A percentile compares a stretch with the other conserved stretches of the same genome.
These are phyloP conservation scores for Anas platyrhynchos DNA, from an alignment of 2,113 vertebrate genomes.

Conservation along the genomic window DNA sequence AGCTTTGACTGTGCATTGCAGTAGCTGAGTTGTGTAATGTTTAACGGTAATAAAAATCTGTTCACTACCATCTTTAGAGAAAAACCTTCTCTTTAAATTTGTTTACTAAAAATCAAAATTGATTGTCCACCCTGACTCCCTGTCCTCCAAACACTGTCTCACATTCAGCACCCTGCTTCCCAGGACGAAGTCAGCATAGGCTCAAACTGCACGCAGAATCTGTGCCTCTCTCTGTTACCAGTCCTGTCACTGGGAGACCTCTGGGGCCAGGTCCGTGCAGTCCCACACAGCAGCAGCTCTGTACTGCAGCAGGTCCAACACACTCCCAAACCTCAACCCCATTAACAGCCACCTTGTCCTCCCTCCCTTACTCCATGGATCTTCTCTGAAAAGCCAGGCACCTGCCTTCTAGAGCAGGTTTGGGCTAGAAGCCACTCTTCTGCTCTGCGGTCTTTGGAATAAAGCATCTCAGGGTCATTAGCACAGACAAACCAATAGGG, in stretches of 20 bases:
- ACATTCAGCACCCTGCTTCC: background rate
- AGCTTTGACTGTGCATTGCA: background rate
- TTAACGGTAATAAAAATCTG: background rate
- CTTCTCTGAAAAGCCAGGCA: background rate
- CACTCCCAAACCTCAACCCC: background rate
- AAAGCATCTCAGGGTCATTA: background rate
- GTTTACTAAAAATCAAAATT: background rate
- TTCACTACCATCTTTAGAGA: background rate
- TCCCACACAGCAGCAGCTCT: background rate
- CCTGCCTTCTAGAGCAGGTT: background rate
- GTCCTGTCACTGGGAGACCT: accelerated
- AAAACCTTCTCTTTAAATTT: background rate
- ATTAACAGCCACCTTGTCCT: background rate
- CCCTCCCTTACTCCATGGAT: background rate
- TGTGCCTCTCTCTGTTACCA: accelerated
- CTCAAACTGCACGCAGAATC: background rate
- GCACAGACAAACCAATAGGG: background rate
- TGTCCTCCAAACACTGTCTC: background rate
- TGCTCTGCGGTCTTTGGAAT: background rate
- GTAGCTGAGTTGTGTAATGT: background rate
- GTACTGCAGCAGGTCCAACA: background rate
- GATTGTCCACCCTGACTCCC: background rate
- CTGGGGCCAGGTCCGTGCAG: background rate
- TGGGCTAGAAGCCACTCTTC: background rate
- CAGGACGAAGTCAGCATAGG: background rate